Conservation (phyloP, 2,888 invertebrate genomes). For the Dasysyrphus tricinctus region DNA sequence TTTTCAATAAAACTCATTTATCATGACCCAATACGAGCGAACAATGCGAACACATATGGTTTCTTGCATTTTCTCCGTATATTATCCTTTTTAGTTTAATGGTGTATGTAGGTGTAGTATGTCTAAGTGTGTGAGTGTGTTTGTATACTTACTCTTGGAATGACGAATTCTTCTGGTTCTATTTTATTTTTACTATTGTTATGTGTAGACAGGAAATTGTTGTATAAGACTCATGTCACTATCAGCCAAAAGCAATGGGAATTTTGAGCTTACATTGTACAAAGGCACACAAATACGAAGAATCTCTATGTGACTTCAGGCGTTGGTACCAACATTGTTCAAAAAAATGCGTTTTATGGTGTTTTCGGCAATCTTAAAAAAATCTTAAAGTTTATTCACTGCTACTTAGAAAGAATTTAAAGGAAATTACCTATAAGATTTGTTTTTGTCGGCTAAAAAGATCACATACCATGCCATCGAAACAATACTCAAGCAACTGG, state of each 20-base stretch:
- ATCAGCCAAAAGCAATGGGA: constrained; percentile 3
- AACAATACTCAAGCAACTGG: too few relatives aligned
- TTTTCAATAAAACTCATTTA: constrained; percentile 77
- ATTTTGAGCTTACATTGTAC: constrained; percentile 24
- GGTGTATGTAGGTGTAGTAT: background rate
- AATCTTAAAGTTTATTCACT: too few relatives aligned
- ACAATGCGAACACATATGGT: constrained; percentile 71
- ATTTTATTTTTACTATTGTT: constrained; percentile 33
- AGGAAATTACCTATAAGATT: too few relatives aligned
- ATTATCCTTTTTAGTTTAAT: background rate
- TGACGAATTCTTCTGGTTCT: constrained; percentile 21
- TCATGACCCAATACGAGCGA: constrained; percentile 75
- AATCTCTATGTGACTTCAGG: background rate
- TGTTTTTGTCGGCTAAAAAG: too few relatives aligned
- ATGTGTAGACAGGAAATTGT: constrained; percentile 47
- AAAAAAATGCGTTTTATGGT: background rate
- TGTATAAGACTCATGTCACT: constrained; percentile 59
- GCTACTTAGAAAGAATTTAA: too few relatives aligned
- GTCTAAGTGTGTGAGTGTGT: background rate
- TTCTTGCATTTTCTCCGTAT: constrained; percentile 40
- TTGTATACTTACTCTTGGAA: constrained; percentile 19
- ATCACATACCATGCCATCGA: too few relatives aligned
- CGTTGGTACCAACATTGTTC: background rate
- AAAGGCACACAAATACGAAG: background rate
- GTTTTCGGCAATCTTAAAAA: too few relatives aligned